These are phyloP conservation scores for Setipinna tenuifilis DNA, from an alignment of 2,797 vertebrate genomes.

Conservation along the genomic window DNA sequence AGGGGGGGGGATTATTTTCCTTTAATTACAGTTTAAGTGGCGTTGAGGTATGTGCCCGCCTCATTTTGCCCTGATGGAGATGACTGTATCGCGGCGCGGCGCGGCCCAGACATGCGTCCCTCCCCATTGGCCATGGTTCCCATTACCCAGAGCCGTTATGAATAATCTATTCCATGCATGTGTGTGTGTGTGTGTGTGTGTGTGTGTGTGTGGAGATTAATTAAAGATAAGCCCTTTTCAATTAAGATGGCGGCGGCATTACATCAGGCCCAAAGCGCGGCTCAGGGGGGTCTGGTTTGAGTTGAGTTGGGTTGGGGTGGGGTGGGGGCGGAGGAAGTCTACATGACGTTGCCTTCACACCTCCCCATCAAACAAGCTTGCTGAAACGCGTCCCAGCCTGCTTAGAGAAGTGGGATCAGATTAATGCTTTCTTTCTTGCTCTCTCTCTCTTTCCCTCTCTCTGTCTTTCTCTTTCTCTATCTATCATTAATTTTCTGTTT, in stretches of 20 bases:
- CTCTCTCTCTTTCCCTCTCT: background rate
- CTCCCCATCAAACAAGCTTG: conserved; percentile 54
- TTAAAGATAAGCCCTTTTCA: conserved; percentile 69
- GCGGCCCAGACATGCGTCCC: conserved; percentile 49
- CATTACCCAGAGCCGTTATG: conserved; percentile 55
- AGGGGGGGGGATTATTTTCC: conserved; percentile 57
- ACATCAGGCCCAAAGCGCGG: conserved; percentile 62
- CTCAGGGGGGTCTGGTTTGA: conserved; percentile 68
- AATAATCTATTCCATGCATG: conserved; percentile 67
- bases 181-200: too few relatives aligned
- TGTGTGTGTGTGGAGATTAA: conserved; percentile 69
- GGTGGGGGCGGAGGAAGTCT: conserved; percentile 60
- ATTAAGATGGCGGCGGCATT: conserved; percentile 64
- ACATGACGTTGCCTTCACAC: conserved; percentile 67
- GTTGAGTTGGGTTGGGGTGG: conserved; percentile 40
- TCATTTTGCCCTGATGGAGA: conserved; percentile 61
- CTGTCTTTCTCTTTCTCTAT: background rate
- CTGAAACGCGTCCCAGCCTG: background rate
- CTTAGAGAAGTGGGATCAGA: background rate
- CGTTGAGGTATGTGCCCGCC: conserved; percentile 60
- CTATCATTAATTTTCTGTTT: background rate
- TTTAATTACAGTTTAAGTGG: conserved; percentile 67
- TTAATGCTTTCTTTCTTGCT: background rate
- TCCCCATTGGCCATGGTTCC: conserved; percentile 52
- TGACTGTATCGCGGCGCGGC: conserved; percentile 53